Conservation (phyloP, 2,797 vertebrate genomes). For the Hydrocynus forskahlii region DNA sequence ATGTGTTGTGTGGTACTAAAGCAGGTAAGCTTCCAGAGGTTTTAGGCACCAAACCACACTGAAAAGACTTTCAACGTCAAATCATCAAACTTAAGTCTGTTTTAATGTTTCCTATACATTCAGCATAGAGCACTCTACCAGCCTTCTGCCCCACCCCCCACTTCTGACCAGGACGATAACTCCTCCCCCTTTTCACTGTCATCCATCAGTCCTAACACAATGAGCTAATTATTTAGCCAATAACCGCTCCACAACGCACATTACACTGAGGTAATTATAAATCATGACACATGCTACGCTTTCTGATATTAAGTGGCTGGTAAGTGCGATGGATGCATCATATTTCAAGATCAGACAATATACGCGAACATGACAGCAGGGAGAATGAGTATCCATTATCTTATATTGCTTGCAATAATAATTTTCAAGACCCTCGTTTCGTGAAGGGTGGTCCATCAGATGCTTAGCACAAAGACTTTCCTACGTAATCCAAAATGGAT, state of each 20-base stretch:
- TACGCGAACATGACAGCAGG: constrained; percentile 60
- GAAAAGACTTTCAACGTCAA: not conserved
- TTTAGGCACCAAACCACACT: not conserved
- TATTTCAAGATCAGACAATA: constrained; percentile 63
- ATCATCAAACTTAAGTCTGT: constrained; percentile 10
- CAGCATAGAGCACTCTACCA: not conserved
- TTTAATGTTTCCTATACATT: not conserved
- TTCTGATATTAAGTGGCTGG: constrained; percentile 65
- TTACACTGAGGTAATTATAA: constrained; percentile 62
- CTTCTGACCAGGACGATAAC: not conserved
- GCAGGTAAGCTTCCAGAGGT: not conserved
- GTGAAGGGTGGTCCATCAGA: constrained; percentile 61
- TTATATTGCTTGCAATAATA: constrained; percentile 66
- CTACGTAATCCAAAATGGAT: constrained; percentile 63
- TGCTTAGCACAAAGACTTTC: constrained; percentile 55
- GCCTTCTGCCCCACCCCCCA: not conserved
- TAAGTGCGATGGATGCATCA: constrained; percentile 62
- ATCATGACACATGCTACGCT: constrained; percentile 58
- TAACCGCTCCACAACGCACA: constrained; percentile 57
- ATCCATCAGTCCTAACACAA: constrained; percentile 60
- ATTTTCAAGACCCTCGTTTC: constrained; percentile 62
- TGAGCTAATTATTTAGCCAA: constrained; percentile 62
- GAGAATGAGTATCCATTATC: constrained; percentile 64
- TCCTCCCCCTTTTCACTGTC: constrained; percentile 38
- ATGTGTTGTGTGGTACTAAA: too few relatives aligned